phyloP scores from a whole-genome alignment of 2,797 vertebrate species.

The Crypturellus tataupa region DNA sequence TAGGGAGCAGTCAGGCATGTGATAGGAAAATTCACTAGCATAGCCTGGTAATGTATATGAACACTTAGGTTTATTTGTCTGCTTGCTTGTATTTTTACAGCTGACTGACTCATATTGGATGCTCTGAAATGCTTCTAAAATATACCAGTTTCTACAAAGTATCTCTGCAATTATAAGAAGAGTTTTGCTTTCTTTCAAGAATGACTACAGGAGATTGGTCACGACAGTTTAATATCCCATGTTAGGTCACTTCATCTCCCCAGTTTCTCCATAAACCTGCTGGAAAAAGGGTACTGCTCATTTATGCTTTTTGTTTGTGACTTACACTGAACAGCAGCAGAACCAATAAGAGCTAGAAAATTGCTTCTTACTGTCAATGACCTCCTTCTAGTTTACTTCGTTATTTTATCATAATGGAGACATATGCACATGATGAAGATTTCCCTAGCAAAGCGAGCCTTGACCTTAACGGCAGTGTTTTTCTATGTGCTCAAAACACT shows the following conservation, averaged over 20 bases:
- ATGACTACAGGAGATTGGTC: constrained; percentile 52
- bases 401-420: constrained; percentile 71
- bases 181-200: constrained; percentile 61
- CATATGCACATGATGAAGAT: constrained; percentile 50
- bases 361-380: constrained; percentile 68
- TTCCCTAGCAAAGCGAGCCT: constrained; percentile 45
- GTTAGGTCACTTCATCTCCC: constrained; percentile 39
- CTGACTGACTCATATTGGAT: background rate
- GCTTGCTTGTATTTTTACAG: constrained; percentile 24
- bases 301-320: constrained; percentile 71
- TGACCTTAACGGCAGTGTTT: constrained; percentile 60
- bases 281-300: constrained; percentile 64
- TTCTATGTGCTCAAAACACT: constrained; percentile 35
- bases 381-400: constrained; percentile 60
- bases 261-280: constrained; percentile 30
- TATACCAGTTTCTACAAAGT: constrained; percentile 3
- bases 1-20: constrained; percentile 51
- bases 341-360: constrained; percentile 63
- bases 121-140: constrained; percentile 25
- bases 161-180: constrained; percentile 21
- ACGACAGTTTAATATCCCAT: constrained; percentile 55
- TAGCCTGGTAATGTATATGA: constrained; percentile 47
- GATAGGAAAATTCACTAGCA: constrained; percentile 61
- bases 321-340: constrained; percentile 55
- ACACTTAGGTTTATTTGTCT: constrained; percentile 26